These are phyloP conservation scores for Aphaenogaster rudis DNA, from an alignment of 1,140 invertebrate genomes.

Conservation along the genomic window DNA sequence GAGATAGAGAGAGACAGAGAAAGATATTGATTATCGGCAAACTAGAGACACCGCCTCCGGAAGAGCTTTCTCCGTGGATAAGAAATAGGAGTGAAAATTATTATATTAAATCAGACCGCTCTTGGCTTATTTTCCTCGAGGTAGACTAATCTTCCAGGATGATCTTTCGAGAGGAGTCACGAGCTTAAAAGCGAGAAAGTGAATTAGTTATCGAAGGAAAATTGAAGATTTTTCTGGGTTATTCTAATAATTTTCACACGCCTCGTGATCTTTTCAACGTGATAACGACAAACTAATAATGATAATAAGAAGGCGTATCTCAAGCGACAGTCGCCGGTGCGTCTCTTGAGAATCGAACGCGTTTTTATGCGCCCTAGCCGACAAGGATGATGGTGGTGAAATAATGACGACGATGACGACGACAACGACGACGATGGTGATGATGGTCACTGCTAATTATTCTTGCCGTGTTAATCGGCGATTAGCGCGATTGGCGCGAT, in stretches of 20 bases:
- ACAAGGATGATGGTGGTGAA: neutral
- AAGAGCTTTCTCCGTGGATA: neutral
- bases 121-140: neutral
- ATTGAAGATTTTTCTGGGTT: neutral
- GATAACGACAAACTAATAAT: neutral
- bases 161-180: neutral
- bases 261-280: neutral
- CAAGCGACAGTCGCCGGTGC: neutral
- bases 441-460: conserved; percentile 32
- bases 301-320: neutral
- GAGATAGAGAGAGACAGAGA: neutral
- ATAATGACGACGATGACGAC: neutral
- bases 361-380: neutral
- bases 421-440: neutral
- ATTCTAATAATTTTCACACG: conserved; percentile 23
- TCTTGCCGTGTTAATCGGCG: conserved; percentile 10
- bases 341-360: conserved; percentile 17
- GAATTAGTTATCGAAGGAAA: neutral
- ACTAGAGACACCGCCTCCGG: neutral
- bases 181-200: neutral
- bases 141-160: neutral
- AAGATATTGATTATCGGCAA: neutral
- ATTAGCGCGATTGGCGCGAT: conserved; percentile 47
- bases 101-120: conserved; percentile 10
- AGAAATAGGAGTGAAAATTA: conserved; percentile 8